A percentile compares a stretch with the other conserved stretches of the same genome.
These are phyloP conservation scores for Microplitis demolitor DNA, from an alignment of 1,140 invertebrate species.

Conservation along the genomic window DNA sequence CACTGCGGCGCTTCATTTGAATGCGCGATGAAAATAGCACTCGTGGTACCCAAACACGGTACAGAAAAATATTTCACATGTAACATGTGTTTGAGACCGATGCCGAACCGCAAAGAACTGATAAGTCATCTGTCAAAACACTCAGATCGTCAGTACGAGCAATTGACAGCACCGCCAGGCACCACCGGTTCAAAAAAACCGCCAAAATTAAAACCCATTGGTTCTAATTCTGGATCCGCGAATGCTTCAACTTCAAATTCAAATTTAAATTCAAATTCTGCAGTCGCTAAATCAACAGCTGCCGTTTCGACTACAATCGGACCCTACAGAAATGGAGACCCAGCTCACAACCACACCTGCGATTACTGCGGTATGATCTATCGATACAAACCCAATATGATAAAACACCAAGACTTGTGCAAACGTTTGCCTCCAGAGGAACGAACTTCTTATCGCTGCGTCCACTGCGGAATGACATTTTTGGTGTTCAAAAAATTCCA, in stretches of 20 bases:
- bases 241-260: neutral
- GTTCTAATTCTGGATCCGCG: neutral
- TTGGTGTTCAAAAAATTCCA: constrained; percentile 55
- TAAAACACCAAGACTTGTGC: constrained; percentile 50
- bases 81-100: constrained; percentile 55
- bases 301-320: neutral
- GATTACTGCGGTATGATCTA: constrained; percentile 59
- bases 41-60: constrained; percentile 51
- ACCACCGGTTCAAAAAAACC: constrained; percentile 4
- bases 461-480: constrained; percentile 53
- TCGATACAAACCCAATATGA: constrained; percentile 50
- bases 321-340: constrained; percentile 54
- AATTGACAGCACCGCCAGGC: constrained; percentile 26
- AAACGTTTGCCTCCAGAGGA: constrained; percentile 34
- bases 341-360: constrained; percentile 52
- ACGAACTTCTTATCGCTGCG: constrained; percentile 48
- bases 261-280: neutral
- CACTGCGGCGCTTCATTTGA: constrained; percentile 56
- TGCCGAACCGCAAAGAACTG: constrained; percentile 49
- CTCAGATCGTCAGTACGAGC: constrained; percentile 47
- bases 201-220: constrained; percentile 40
- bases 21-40: constrained; percentile 58
- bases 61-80: constrained; percentile 57
- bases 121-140: constrained; percentile 50
- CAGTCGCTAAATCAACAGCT: neutral